Evolutionary conservation across 2,797 vertebrate genomes (phyloP).

Genomic region (Typhlichthys subterraneus): DNA sequence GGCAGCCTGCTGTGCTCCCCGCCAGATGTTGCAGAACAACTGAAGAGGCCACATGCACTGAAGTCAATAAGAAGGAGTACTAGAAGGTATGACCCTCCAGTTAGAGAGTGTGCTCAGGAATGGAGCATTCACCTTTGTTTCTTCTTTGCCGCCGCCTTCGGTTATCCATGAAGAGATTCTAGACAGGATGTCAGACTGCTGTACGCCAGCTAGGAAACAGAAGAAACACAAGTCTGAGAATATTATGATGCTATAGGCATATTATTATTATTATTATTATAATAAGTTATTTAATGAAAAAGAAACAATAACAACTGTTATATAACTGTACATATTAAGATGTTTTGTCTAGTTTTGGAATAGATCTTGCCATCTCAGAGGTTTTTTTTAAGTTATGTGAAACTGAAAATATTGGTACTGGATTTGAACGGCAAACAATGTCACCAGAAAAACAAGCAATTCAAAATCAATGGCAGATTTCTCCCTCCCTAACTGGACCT

Average conservation of each 20-base stretch:
- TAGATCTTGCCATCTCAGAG: too few species aligned
- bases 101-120: conserved; percentile 58
- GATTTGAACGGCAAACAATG: too few species aligned
- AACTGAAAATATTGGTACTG: background rate
- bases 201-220: conserved; percentile 50
- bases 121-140: conserved; percentile 32
- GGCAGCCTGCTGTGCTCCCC: conserved; percentile 63
- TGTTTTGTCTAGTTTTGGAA: too few species aligned
- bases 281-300: background rate
- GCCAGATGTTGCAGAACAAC: conserved; percentile 68
- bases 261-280: too few species aligned
- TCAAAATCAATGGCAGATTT: background rate
- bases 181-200: conserved; percentile 66
- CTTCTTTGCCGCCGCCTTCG: conserved; percentile 53
- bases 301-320: background rate
- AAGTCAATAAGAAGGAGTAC: conserved; percentile 58
- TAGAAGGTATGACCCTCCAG: conserved; percentile 48
- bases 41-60: conserved; percentile 71
- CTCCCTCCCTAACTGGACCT: too few species aligned
- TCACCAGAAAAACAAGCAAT: background rate
- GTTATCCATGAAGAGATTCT: conserved; percentile 71
- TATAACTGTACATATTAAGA: too few species aligned
- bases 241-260: background rate
- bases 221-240: background rate
- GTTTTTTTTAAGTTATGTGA: background rate